Evolutionary conservation across 2,113 vertebrate genomes (phyloP), one percentile per base, ranked within the genome.

Genomic region (Oncorhynchus clarkii): DNA sequence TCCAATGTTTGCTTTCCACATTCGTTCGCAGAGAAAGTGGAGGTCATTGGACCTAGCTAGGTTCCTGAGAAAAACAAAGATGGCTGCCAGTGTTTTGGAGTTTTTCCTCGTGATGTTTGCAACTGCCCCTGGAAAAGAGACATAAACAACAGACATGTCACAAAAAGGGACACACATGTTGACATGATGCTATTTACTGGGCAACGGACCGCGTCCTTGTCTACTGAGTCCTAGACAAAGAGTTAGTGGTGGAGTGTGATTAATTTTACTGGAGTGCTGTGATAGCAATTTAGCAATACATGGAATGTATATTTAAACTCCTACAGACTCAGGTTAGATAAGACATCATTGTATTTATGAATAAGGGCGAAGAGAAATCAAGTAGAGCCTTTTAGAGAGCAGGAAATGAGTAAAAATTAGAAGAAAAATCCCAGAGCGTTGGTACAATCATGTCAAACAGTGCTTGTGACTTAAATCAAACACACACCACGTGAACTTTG

Each of bases 51-150:
- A 18, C 16, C 49, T 18, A 54, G 73, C 39, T 11, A 29, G 71
- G 69, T 72, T 66, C 62, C 60, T 29, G 26, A 64, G 48, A 76
- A 67, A 69, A 72, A 77, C 64, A 75, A 39, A 39, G 27, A 57
- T 22, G 8, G 49, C 51, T 45, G 45, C 51, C 48, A 73, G 68
- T 60, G 34, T 76, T 76, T 65, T 5, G 8, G 48, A 13, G 18
- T 45, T 27, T 48, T 12, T 27, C 60, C 67, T 72, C 29, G 51
- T 64, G 16, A n/a, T 14, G 57, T 76, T 73, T 39, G 48, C 60
- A 64, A 51, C 67, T 22, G 49, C 29, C 67, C 26, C 26, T 67
- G 74, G 70, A 72, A 74, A 77, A 60, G 22, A 34, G 57, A 39
- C 57, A 64, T 31, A 66, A 79, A 71, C 77, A 73, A n/a, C 9